Base-by-base conservation (phyloP, 2,113 vertebrate genomes). In the Thinocorus orbignyianus region DNA sequence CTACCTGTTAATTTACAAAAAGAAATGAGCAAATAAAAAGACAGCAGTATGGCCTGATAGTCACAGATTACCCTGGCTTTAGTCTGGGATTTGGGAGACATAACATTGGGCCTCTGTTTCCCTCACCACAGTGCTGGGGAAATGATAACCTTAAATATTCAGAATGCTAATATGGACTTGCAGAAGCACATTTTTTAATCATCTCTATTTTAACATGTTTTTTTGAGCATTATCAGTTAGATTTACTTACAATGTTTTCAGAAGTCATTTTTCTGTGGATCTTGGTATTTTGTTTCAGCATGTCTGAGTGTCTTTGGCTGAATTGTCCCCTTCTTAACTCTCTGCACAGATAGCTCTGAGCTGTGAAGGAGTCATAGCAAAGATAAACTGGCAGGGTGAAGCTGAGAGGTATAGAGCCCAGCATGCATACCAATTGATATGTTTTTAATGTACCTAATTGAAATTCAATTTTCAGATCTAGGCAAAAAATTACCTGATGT, bases 381-480 rank as follows among this genome's bases (percentile, higher is more conserved):
- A 96, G 69, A 73, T 35, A 33, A 93, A 93, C 39, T 24, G 30
- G 17, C 42, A 93, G 78, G 69, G 48, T 28, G 9, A 91, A 92
- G 26, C 78, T 84, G 60, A 52, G 41, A 90, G 57, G 11, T 88
- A 54, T 57, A 88, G 71, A 60, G 54, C 66, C 60, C 91, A 93
- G 7, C 16, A 18, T 57, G 17, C 33, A 22, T 30, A 70, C 4
- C 22, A 37, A 11, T 1, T 80, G 39, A 61, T 66, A 70, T 25
- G 16, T 11, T 92, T 96, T 88, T 91, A 88, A 57, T 52, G 60
- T 49, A 62, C 33, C 16, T 48, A 78, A 92, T 25, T 73, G 46
- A 86, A 97, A 93, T 86, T 77, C 65, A 90, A 19, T n/a, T 71
- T 93, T 90, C 71, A 91, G 44, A 48, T 72, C 60, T 70, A 31